phyloP scores from a whole-genome alignment of 2,888 invertebrate genomes.

The Pammene aurita region DNA sequence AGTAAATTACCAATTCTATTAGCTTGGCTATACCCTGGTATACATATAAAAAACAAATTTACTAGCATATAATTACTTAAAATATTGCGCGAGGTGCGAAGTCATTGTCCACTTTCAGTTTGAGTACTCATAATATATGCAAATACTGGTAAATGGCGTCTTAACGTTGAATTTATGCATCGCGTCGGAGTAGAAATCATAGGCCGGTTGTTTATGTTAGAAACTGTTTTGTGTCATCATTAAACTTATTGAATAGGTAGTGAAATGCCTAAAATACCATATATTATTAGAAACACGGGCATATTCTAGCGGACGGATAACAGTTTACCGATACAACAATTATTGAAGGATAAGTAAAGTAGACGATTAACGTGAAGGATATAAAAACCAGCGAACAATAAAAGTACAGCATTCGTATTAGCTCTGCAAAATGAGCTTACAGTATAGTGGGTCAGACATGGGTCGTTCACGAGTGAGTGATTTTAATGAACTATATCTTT shows the following conservation, averaged over 20 bases:
- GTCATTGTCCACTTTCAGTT: constrained; percentile 24
- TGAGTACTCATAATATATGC: constrained; percentile 23
- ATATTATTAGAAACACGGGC: neutral
- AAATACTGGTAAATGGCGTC: constrained; percentile 27
- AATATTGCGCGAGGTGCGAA: constrained; percentile 23
- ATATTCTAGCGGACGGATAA: neutral
- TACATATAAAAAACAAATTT: constrained; percentile 21
- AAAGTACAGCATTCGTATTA: too few relatives aligned
- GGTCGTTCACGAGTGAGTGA: too few relatives aligned
- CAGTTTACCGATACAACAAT: too few relatives aligned
- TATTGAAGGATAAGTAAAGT: too few relatives aligned
- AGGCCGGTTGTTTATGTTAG: constrained; percentile 16
- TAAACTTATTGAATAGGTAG: constrained; percentile 17
- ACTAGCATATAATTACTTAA: constrained; percentile 18
- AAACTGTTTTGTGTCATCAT: constrained; percentile 31
- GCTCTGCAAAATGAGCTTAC: too few relatives aligned
- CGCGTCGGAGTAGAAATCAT: constrained; percentile 26
- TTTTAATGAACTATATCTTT: too few relatives aligned
- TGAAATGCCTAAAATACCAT: neutral
- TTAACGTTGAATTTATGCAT: constrained; percentile 27
- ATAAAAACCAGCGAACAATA: too few relatives aligned
- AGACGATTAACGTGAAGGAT: too few relatives aligned
- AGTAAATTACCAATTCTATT: constrained; percentile 27
- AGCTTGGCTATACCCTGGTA: neutral
- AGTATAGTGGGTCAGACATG: too few relatives aligned